Evolutionary conservation across 2,888 invertebrate genomes (phyloP).

Genomic region (Hetaerina titia): DNA sequence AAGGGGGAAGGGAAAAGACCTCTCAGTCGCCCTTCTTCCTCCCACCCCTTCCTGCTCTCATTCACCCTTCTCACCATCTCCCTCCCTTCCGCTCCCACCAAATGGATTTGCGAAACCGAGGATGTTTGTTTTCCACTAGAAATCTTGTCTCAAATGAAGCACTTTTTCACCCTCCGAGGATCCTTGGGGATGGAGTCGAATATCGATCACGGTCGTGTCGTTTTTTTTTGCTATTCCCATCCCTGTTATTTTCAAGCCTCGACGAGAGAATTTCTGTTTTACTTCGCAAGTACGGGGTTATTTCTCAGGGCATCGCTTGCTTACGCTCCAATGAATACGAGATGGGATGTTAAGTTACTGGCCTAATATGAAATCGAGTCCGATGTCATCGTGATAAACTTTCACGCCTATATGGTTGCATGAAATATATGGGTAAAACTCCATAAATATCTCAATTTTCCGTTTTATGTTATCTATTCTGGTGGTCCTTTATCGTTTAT

Average conservation of each 20-base stretch:
- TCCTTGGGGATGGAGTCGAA: slow-evolving; percentile 19
- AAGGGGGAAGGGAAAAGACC: slow-evolving; percentile 25
- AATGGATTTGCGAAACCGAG: slow-evolving; percentile 67
- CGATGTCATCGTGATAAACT: background rate
- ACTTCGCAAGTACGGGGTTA: background rate
- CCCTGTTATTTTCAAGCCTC: background rate
- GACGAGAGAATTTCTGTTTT: background rate
- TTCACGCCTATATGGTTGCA: background rate
- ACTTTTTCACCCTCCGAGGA: slow-evolving; percentile 30
- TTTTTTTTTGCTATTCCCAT: slow-evolving; percentile 32
- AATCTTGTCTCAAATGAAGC: slow-evolving; percentile 65
- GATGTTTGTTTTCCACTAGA: slow-evolving; percentile 65
- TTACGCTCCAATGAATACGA: background rate
- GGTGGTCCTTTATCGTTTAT: no score
- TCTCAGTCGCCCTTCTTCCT: background rate
- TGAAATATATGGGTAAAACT: background rate
- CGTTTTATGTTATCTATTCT: no score
- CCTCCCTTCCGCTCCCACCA: background rate
- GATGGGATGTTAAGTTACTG: background rate
- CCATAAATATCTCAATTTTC: no score
- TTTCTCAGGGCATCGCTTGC: background rate
- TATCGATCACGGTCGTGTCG: background rate
- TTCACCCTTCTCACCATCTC: background rate
- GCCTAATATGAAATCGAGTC: background rate
- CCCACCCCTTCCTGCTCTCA: background rate